Conservation (phyloP, 2,797 vertebrate genomes). For the Sparus aurata region DNA sequence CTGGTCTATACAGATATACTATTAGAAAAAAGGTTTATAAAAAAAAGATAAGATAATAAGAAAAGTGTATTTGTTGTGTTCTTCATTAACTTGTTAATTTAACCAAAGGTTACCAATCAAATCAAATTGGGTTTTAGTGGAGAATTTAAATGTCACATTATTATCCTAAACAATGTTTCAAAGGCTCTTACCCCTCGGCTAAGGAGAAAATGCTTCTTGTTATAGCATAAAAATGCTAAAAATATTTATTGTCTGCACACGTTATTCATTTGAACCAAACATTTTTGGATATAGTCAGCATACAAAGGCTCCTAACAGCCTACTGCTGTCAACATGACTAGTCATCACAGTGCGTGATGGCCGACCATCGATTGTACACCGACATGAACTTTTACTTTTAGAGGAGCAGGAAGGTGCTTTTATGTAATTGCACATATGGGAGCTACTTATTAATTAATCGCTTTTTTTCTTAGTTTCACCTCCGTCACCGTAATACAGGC, state of each 20-base stretch:
- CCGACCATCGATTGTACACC: neutral
- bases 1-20: neutral
- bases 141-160: neutral
- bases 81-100: neutral
- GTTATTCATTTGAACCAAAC: neutral
- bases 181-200: neutral
- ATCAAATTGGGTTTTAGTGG: neutral
- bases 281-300: neutral
- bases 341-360: neutral
- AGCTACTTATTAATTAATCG: conserved; percentile 66
- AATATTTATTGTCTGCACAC: neutral
- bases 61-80: neutral
- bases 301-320: neutral
- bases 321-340: conserved; percentile 13
- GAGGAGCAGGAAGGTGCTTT: conserved; percentile 24
- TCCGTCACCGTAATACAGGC: conserved; percentile 51
- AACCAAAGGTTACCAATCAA: neutral
- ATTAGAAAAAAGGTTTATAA: neutral
- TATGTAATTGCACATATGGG: conserved; percentile 48
- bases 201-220: neutral
- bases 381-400: conserved; percentile 32
- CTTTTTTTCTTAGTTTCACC: conserved; percentile 31
- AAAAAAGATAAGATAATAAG: too few relatives aligned
- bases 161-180: neutral
- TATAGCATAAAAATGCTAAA: neutral